phyloP scores from a whole-genome alignment of 2,113 vertebrate species.

The Grammomys surdaster region DNA sequence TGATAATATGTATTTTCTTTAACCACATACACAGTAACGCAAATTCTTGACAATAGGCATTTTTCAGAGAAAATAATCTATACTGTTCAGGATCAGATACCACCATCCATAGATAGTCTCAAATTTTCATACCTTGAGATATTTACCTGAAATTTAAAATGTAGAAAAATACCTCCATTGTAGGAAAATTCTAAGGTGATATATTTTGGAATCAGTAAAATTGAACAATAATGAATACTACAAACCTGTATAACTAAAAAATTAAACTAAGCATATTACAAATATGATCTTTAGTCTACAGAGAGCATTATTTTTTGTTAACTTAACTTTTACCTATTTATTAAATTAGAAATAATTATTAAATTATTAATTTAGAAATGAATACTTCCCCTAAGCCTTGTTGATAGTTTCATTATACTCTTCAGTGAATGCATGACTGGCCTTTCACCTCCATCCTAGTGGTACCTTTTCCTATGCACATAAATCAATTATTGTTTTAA shows the following conservation, averaged over 20 bases:
- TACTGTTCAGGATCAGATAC: background rate
- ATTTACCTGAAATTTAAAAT: background rate
- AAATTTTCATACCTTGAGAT: constrained; percentile 30
- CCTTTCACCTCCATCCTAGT: background rate
- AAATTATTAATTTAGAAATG: constrained; percentile 20
- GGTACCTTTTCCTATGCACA: constrained; percentile 20
- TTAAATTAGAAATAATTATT: too few relatives aligned
- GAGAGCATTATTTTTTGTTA: background rate
- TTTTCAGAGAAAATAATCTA: background rate
- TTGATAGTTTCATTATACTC: background rate
- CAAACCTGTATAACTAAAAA: background rate
- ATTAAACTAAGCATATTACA: background rate
- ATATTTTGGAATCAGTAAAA: background rate
- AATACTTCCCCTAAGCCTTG: background rate
- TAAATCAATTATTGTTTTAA: constrained; percentile 62
- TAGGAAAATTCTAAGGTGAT: background rate
- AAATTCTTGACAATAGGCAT: background rate
- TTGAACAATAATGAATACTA: constrained; percentile 14
- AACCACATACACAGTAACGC: background rate
- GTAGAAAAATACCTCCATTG: background rate
- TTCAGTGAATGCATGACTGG: constrained; percentile 22
- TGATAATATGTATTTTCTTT: background rate
- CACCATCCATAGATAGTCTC: background rate
- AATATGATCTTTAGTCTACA: background rate
- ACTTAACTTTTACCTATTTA: background rate